A percentile compares a stretch with the other conserved stretches of the same genome.
phyloP scores from a whole-genome alignment of 30 jellyfish, hydroid and myxozoan genomes.

The Aurelia coerulea region DNA sequence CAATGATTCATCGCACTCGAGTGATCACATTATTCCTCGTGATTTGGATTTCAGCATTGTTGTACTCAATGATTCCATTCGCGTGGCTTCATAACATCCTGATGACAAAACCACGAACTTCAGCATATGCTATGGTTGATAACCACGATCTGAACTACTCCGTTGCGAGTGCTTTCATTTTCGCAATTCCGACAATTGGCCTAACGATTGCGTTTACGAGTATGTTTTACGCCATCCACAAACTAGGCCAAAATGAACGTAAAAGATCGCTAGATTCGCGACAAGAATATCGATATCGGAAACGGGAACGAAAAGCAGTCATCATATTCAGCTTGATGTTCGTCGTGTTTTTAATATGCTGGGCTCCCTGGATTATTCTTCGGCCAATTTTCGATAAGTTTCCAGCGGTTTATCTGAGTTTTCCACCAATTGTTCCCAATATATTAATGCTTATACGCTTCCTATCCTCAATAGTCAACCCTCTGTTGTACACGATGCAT shows the following conservation, averaged over 20 bases:
- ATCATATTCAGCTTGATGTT: constrained; percentile 58
- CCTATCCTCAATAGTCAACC: constrained; percentile 61
- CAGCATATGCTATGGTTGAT: constrained; percentile 1
- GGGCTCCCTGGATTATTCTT: constrained; percentile 70
- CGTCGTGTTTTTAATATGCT: constrained; percentile 46
- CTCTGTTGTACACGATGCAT: constrained; percentile 62
- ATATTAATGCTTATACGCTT: constrained; percentile 51
- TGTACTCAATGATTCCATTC: constrained; percentile 41
- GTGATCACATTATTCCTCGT: constrained; percentile 13
- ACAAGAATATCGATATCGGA: constrained; percentile 30
- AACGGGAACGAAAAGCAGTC: constrained; percentile 66
- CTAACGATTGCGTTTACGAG: constrained; percentile 55
- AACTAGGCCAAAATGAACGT: constrained; percentile 56
- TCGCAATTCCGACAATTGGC: constrained; percentile 44
- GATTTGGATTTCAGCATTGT: constrained; percentile 51
- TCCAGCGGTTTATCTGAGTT: constrained; percentile 4
- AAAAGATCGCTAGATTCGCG: constrained; percentile 9
- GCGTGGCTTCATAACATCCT: constrained; percentile 63
- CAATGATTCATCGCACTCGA: neutral
- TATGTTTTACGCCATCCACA: constrained; percentile 71
- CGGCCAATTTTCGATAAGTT: constrained; percentile 20
- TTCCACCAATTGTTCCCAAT: constrained; percentile 38
- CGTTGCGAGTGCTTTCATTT: constrained; percentile 50
- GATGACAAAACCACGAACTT: constrained; percentile 22
- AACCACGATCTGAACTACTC: constrained; percentile 35